Evolutionary conservation across 64 coral and sea anemone genomes (phyloP), one percentile per base, ranked within the genome.

Genomic region (Orbicella faveolata): DNA sequence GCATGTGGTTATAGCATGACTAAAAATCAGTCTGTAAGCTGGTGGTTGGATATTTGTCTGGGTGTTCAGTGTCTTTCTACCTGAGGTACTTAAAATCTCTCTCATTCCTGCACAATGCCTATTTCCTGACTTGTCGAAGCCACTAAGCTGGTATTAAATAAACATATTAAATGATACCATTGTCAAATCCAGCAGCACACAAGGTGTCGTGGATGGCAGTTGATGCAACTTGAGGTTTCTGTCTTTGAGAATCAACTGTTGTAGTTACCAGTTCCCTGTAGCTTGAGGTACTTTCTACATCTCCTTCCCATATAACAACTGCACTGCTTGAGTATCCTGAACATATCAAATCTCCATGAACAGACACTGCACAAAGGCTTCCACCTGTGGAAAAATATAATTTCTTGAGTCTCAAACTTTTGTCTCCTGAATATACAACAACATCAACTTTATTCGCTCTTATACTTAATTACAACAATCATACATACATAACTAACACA

Each of bases 151-250:
- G 9, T 84, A 8, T 61, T 0, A 16, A 33, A 84, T 63, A 33
- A 53, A 14, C 23, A 61, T 25, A 39, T 78, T 74, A 2, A 34
- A 20, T 69, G 21, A 67, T 77, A 98, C 96, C 96, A 95, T 92
- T 92, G 36, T 70, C 52, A 93, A 95, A 98, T 74, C 93, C 96
- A 82, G 96, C 90, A 44, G 90, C 84, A 90, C 96, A 98, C 23
- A 98, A 36, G 30, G 20, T 77, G 63, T 68, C 59, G 33, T 81
- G 23, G 37, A 90, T 81, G 37, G 90, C 70, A 83, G 90, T 86
- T 48, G 87, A 90, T 63, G 80, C 79, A 4, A 94, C 78, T 14
- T 77, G 74, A 25, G 84, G 70, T 4, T 91, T 93, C 9, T 90
- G 74, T 54, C 41, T 73, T 34, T 88, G 75, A 5, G 61, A 36